These are phyloP conservation scores for Drosophila mercatorum DNA, from an alignment of 2,888 invertebrate species.

Conservation along the genomic window DNA sequence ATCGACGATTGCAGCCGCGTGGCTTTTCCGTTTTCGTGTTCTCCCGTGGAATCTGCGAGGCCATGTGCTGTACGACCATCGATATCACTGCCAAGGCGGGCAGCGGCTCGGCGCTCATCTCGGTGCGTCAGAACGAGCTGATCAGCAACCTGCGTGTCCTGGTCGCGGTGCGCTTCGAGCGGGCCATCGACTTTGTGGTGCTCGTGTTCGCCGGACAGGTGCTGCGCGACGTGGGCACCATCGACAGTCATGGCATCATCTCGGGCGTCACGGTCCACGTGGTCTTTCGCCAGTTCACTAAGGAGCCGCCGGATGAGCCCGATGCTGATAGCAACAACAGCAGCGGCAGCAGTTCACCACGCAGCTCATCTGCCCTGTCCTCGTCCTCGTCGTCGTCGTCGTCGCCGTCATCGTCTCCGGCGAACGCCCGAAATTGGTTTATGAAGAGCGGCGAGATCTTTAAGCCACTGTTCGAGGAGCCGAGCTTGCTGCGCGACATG, in stretches of 20 bases:
- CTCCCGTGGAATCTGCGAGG: neutral
- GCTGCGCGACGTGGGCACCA: constrained; percentile 59
- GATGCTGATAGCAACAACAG: neutral
- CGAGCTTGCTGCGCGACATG: constrained; percentile 34
- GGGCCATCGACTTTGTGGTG: constrained; percentile 42
- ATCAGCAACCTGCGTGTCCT: constrained; percentile 61
- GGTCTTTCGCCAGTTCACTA: constrained; percentile 37
- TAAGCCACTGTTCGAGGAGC: constrained; percentile 29
- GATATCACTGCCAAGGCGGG: constrained; percentile 59
- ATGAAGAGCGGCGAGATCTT: constrained; percentile 3
- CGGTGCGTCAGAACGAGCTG: constrained; percentile 58
- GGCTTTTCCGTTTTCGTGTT: neutral
- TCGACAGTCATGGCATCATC: constrained; percentile 56
- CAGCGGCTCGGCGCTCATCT: constrained; percentile 33
- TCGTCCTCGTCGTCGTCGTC: neutral
- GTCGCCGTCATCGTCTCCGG: neutral
- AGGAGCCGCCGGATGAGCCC: neutral
- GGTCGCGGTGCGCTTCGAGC: constrained; percentile 64
- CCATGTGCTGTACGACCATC: constrained; percentile 42
- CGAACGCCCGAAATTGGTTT: neutral
- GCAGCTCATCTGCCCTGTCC: neutral
- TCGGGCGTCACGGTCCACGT: constrained; percentile 65
- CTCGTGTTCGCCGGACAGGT: constrained; percentile 61
- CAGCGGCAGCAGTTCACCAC: neutral
- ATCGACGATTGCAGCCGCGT: constrained; percentile 6